Conservation (phyloP, 2,797 vertebrate genomes). For the Momotus momota region DNA sequence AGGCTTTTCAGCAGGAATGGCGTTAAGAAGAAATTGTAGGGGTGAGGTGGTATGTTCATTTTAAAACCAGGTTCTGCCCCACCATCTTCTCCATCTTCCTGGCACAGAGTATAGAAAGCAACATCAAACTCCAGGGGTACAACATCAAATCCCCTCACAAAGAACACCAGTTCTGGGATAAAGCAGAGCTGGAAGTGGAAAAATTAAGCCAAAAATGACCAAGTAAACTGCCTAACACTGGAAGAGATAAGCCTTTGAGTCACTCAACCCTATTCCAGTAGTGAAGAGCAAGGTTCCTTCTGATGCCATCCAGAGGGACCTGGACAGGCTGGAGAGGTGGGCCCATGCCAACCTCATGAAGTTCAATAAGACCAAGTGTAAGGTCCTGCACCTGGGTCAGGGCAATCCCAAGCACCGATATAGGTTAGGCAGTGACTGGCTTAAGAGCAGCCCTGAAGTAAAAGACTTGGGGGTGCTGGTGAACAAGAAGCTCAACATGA, state of each 20-base stretch:
- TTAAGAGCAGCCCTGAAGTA: no score
- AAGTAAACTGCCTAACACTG: neutral
- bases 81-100: neutral
- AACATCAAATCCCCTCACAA: neutral
- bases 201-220: neutral
- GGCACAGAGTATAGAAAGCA: neutral
- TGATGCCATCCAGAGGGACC: no score
- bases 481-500: no score
- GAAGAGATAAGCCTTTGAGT: neutral
- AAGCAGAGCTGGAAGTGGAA: neutral
- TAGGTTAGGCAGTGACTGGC: no score
- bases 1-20: neutral
- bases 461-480: no score
- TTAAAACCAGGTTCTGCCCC: neutral
- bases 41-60: neutral
- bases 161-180: neutral
- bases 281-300: neutral
- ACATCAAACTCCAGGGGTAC: rapidly evolving
- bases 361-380: no score
- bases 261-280: neutral
- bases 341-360: no score
- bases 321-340: no score
- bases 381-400: no score
- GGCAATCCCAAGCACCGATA: no score
- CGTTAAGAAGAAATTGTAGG: neutral